A percentile compares a stretch with the other conserved stretches of the same genome.
Conservation (phyloP, 2,113 vertebrate genomes). For the Geothlypis trichas region DNA sequence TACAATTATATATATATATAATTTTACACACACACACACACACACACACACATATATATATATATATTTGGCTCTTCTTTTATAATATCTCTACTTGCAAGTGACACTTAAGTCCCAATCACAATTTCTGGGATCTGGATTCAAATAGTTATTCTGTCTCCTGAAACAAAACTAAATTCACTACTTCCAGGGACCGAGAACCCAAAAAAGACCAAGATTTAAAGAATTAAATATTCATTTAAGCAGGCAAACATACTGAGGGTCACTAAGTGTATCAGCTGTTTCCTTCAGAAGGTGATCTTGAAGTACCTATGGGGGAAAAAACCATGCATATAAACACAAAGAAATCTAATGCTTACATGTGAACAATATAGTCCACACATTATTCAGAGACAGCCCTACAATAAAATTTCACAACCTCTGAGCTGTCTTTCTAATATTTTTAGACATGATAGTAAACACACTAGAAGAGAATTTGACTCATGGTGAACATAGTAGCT, state of each 20-base stretch:
- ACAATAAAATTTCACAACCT: neutral
- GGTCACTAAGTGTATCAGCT: constrained; percentile 90
- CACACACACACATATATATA: too few relatives aligned
- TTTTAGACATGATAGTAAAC: neutral
- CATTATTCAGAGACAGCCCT: neutral
- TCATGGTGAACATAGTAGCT: neutral
- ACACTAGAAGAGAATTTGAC: neutral
- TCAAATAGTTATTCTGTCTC: neutral
- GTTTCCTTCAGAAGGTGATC: constrained; percentile 95
- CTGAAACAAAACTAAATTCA: neutral
- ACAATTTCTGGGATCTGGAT: neutral
- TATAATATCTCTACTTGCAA: neutral
- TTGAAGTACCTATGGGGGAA: constrained; percentile 83
- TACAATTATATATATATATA: neutral
- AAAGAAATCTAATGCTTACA: neutral
- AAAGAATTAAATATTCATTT: neutral
- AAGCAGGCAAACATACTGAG: constrained; percentile 80
- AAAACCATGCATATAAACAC: neutral
- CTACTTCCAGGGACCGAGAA: neutral
- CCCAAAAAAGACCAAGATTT: neutral
- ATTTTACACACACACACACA: too few relatives aligned
- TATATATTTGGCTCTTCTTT: neutral
- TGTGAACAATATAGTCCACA: neutral
- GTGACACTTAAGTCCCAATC: neutral
- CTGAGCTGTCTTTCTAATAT: neutral